Percentiles rank a stretch among this genome's conserved stretches.
Evolutionary conservation across 2,888 invertebrate genomes (phyloP).

Genomic region (Melitaea athalia): DNA sequence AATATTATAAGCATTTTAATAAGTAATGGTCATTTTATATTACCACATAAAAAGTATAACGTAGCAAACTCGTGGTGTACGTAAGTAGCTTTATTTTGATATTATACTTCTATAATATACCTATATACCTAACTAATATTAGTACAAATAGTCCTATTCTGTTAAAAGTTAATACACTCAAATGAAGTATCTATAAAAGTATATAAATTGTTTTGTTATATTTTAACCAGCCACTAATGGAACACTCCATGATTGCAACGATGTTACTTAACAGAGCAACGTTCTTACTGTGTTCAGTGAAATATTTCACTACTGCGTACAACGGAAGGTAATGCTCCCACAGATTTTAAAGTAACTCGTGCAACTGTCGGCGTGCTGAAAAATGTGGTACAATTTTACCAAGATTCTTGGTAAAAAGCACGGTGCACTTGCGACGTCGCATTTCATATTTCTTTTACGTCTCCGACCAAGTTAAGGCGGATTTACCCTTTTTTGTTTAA

Average conservation of each 20-base stretch:
- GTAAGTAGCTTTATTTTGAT: no score
- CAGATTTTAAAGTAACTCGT: slow-evolving; percentile 29
- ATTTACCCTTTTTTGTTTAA: slow-evolving; percentile 25
- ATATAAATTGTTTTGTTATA: background rate
- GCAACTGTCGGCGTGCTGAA: slow-evolving; percentile 26
- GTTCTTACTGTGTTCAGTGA: slow-evolving; percentile 6
- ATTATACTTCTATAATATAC: no score
- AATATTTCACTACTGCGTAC: slow-evolving; percentile 14
- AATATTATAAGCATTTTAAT: no score
- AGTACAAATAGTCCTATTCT: no score
- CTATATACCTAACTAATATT: no score
- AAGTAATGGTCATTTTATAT: no score
- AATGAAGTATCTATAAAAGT: background rate
- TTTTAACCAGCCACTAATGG: background rate
- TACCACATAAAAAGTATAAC: no score
- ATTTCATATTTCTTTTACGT: slow-evolving; percentile 28
- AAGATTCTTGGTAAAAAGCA: slow-evolving; percentile 23
- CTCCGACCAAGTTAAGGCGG: slow-evolving; percentile 27
- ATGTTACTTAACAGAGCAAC: background rate
- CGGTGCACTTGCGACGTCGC: slow-evolving; percentile 25
- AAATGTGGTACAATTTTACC: slow-evolving; percentile 27
- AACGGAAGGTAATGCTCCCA: slow-evolving; percentile 23
- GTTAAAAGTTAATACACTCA: no score
- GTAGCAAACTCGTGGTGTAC: no score
- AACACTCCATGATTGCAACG: background rate